Base-by-base conservation (phyloP, 2,888 invertebrate species). In the Sepiola atlantica region DNA sequence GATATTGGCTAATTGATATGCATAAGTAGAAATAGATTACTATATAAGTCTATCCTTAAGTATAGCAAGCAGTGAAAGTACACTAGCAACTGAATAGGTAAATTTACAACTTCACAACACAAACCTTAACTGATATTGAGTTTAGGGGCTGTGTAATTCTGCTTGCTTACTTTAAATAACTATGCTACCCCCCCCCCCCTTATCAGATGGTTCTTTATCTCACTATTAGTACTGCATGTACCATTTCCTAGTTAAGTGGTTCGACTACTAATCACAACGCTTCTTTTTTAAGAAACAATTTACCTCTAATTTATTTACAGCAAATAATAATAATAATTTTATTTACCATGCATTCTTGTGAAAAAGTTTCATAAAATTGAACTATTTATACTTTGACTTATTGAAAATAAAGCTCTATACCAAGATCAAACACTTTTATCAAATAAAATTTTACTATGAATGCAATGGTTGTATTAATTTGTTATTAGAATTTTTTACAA, bases 81-180 rank as follows among this genome's bases (percentile, higher is more conserved):
- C n/a, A n/a, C n/a, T n/a, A n/a, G n/a, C n/a, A n/a, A n/a, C n/a
- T n/a, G n/a, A n/a, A n/a, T n/a, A n/a, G n/a, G n/a, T n/a, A n/a
- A n/a, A n/a, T n/a, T n/a, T n/a, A n/a, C n/a, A n/a, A n/a, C n/a
- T n/a, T n/a, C n/a, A n/a, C n/a, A n/a, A n/a, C n/a, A n/a, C n/a
- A n/a, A n/a, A n/a, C n/a, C 77, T 77, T 77, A 77, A 77, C 77
- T 77, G 77, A 77, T 77, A 77, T 77, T 77, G 77, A 77, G 77
- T 77, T 77, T 77, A 77, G 77, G 77, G 77, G 77, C 77, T 77
- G 77, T n/a, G n/a, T 16, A 28, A 77, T n/a, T 77, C 28, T n/a
- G 77, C n/a, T 28, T n/a, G 28, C 77, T n/a, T 77, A 77, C n/a
- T 77, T 16, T 77, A 77, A 77, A n/a, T 77, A 28, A 77, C 77